phyloP scores from a whole-genome alignment of 2,113 vertebrate genomes.

The Noctilio leporinus region DNA sequence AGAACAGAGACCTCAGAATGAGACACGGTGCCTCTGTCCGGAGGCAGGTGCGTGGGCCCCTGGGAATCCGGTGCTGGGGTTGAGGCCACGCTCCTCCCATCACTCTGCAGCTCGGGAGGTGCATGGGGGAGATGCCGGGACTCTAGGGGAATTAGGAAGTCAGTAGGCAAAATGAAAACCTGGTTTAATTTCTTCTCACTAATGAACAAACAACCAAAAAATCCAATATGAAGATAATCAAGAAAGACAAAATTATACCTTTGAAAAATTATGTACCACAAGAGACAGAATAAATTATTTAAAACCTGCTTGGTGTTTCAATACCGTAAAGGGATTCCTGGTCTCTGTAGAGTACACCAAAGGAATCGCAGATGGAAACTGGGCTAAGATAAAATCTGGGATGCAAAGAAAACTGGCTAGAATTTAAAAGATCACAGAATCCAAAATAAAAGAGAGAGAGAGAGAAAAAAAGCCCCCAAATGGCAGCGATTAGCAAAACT shows the following conservation, averaged over 20 bases:
- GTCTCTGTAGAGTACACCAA: neutral
- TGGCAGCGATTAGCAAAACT: neutral
- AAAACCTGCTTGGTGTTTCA: neutral
- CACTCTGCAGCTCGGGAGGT: neutral
- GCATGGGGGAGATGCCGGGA: neutral
- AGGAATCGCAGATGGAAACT: neutral
- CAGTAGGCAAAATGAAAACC: neutral
- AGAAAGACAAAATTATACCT: neutral
- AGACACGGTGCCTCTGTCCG: neutral
- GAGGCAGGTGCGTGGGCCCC: neutral
- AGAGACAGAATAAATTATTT: slow-evolving; percentile 20
- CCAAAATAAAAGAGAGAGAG: neutral
- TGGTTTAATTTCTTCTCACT: slow-evolving; percentile 28
- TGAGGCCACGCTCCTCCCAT: neutral
- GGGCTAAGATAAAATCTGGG: neutral
- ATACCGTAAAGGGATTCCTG: neutral
- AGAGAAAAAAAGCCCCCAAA: neutral
- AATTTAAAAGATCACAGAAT: neutral
- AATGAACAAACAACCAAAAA: neutral
- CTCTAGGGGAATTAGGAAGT: neutral
- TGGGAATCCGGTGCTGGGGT: neutral
- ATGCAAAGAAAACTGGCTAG: neutral
- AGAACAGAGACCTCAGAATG: neutral
- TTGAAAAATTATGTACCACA: slow-evolving; percentile 28
- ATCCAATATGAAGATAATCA: neutral